phyloP scores from a whole-genome alignment of 37 sponge, comb jelly and placozoan species.

The Halichondria panicea region DNA sequence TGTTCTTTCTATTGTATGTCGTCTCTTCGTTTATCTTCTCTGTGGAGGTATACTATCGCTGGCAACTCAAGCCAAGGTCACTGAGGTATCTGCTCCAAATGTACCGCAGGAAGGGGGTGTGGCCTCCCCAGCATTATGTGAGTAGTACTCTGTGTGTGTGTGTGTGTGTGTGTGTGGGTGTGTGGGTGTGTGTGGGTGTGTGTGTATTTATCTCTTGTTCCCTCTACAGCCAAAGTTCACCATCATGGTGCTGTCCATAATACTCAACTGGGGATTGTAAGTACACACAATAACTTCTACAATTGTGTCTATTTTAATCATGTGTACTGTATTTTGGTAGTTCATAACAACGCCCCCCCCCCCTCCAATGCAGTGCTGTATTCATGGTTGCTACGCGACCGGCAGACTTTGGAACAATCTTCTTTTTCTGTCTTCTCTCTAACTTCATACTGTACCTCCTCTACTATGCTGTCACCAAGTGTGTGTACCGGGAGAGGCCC shows the following conservation, averaged over 20 bases:
- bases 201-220: neutral
- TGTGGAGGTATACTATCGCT: constrained; percentile 57
- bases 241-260: constrained; percentile 1
- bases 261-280: constrained; percentile 28
- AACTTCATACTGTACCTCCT: constrained; percentile 30
- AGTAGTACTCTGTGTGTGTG: neutral
- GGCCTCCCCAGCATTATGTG: constrained; percentile 33
- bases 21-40: neutral
- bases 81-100: neutral
- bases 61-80: constrained; percentile 9
- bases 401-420: constrained; percentile 48
- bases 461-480: constrained; percentile 48
- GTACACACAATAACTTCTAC: neutral
- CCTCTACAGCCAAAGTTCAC: constrained; percentile 39
- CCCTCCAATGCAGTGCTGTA: neutral
- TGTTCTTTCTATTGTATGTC: constrained; percentile 40
- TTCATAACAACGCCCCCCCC: neutral
- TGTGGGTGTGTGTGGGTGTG: neutral
- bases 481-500: constrained; percentile 13
- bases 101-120: neutral
- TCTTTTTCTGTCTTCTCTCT: constrained; percentile 35
- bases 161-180: neutral
- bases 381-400: constrained; percentile 6
- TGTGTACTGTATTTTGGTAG: neutral
- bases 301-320: neutral